Evolutionary conservation across 2,797 vertebrate genomes (phyloP).

Genomic region (Erpetoichthys calabaricus): DNA sequence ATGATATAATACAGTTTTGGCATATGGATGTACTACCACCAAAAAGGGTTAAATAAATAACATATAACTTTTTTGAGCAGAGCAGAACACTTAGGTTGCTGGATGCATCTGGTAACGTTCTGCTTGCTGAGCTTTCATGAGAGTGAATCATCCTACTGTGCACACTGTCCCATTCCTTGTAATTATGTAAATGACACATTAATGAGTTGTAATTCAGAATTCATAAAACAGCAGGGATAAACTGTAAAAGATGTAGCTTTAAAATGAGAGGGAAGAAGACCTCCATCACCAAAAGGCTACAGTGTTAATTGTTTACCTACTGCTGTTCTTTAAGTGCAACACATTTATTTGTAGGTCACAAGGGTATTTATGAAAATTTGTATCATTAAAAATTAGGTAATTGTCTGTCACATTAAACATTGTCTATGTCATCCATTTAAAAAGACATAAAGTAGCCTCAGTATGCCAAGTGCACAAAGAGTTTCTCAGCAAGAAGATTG

Average conservation of each 20-base stretch:
- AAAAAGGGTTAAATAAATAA: no score
- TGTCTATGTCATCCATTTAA: slow-evolving; percentile 32
- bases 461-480: slow-evolving; percentile 21
- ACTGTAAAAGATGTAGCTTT: slow-evolving; percentile 47
- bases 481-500: slow-evolving; percentile 6
- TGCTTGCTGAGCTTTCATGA: slow-evolving; percentile 24
- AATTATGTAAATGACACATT: slow-evolving; percentile 70
- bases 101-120: slow-evolving; percentile 2
- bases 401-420: slow-evolving; percentile 29
- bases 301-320: slow-evolving; percentile 61
- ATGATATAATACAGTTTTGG: no score
- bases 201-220: slow-evolving; percentile 69
- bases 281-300: slow-evolving; percentile 45
- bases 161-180: slow-evolving; percentile 50
- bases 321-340: slow-evolving; percentile 49
- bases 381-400: slow-evolving; percentile 35
- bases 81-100: not conserved
- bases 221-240: slow-evolving; percentile 68
- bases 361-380: slow-evolving; percentile 38
- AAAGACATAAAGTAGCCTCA: slow-evolving; percentile 18
- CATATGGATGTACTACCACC: no score
- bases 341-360: slow-evolving; percentile 41
- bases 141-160: slow-evolving; percentile 42
- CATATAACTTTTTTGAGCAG: no score
- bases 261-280: slow-evolving; percentile 45